These are phyloP conservation scores for Oreochromis spilurus DNA, from an alignment of 2,113 vertebrate species.

Conservation along the genomic window DNA sequence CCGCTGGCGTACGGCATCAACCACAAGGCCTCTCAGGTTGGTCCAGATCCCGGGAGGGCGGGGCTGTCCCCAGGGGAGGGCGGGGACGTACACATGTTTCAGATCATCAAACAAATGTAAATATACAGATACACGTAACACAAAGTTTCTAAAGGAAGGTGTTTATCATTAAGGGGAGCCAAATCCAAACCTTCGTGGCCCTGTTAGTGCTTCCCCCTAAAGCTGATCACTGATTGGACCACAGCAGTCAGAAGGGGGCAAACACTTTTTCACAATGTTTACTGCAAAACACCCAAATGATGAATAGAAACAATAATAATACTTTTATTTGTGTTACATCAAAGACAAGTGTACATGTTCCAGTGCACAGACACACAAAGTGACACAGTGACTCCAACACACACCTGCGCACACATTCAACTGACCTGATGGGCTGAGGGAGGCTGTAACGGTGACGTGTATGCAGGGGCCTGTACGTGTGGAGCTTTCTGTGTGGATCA, in stretches of 20 bases:
- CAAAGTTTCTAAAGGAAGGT: fast-evolving
- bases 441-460: neutral
- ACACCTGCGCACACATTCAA: neutral
- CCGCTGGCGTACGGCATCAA: constrained; percentile 95
- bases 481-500: neutral
- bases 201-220: neutral
- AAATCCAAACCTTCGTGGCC: neutral
- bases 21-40: constrained; percentile 92
- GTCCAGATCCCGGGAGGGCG: neutral
- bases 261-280: neutral
- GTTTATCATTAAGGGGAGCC: neutral
- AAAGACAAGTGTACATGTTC: neutral
- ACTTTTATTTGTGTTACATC: neutral
- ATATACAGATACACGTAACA: neutral
- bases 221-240: neutral
- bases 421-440: neutral
- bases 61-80: neutral
- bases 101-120: neutral
- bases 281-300: neutral
- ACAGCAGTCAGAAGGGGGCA: neutral
- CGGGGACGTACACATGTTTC: neutral
- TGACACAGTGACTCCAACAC: neutral
- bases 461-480: neutral
- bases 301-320: neutral
- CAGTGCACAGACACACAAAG: too few relatives aligned